Evolutionary conservation across 2,113 vertebrate genomes (phyloP).

Genomic region (Ammodytes dubius): DNA sequence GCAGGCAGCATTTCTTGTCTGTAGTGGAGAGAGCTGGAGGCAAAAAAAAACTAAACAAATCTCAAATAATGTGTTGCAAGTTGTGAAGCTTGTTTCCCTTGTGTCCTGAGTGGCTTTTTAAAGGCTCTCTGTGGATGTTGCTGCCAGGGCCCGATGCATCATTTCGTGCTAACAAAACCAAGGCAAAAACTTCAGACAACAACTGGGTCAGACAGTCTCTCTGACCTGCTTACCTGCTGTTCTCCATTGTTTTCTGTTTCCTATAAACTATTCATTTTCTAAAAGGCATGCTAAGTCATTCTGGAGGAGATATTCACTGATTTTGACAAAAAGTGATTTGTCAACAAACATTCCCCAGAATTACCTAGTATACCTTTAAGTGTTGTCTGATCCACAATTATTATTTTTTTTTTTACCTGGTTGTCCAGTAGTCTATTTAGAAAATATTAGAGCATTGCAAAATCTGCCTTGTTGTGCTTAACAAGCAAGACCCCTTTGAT

Average conservation of each 20-base stretch:
- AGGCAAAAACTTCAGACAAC: slow-evolving; percentile 1
- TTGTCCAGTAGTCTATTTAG: neutral
- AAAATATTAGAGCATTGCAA: neutral
- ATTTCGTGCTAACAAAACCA: slow-evolving; percentile 32
- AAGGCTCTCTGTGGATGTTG: neutral
- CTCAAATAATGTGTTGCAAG: slow-evolving; percentile 16
- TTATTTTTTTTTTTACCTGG: neutral
- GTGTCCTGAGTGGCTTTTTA: slow-evolving; percentile 4
- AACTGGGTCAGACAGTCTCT: slow-evolving; percentile 28
- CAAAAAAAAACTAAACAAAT: slow-evolving; percentile 6
- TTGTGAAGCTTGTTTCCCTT: neutral
- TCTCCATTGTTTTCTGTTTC: slow-evolving; percentile 11
- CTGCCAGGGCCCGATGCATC: neutral
- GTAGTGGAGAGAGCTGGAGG: slow-evolving; percentile 27
- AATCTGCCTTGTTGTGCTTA: slow-evolving; percentile 6
- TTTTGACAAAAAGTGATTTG: too few relatives aligned
- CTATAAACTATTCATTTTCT: neutral
- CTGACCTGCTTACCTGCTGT: slow-evolving; percentile 34
- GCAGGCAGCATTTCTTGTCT: slow-evolving; percentile 1
- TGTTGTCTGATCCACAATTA: neutral
- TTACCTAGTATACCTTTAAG: neutral
- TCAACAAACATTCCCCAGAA: too few relatives aligned
- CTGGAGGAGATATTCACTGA: too few relatives aligned
- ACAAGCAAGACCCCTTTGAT: slow-evolving; percentile 5
- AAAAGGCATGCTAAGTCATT: neutral